phyloP scores from a whole-genome alignment of 2,797 vertebrate species.

The Myotis vivesi region DNA sequence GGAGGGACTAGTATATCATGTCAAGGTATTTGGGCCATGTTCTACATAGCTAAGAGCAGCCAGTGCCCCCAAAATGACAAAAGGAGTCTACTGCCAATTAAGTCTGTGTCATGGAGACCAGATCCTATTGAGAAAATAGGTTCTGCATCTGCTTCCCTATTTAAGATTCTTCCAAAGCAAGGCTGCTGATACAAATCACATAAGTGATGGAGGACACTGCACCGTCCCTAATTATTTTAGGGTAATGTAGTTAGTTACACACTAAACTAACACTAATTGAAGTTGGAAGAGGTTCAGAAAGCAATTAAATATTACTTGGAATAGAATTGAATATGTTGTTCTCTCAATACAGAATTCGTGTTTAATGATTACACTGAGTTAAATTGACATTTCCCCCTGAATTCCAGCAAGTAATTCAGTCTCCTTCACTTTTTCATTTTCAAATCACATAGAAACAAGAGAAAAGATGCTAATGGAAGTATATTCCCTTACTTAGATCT shows the following conservation, averaged over 20 bases:
- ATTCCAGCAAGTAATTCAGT: slow-evolving; percentile 58
- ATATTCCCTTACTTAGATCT: slow-evolving; percentile 33
- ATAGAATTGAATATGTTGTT: slow-evolving; percentile 48
- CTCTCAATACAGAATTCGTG: slow-evolving; percentile 36
- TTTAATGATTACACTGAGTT: slow-evolving; percentile 56
- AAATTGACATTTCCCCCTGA: slow-evolving; percentile 27
- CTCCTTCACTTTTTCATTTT: slow-evolving; percentile 26
- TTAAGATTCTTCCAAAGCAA: slow-evolving; percentile 29
- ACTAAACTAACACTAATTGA: slow-evolving; percentile 73
- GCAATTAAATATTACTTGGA: slow-evolving; percentile 73
- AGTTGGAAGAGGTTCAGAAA: slow-evolving; percentile 73
- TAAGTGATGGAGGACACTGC: slow-evolving; percentile 54
- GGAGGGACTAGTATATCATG: not conserved
- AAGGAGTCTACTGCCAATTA: not conserved
- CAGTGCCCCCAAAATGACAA: not conserved
- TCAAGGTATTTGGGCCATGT: not conserved
- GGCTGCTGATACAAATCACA: slow-evolving; percentile 41
- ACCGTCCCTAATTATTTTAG: slow-evolving; percentile 70
- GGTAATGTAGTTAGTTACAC: slow-evolving; percentile 68
- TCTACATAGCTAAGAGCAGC: not conserved
- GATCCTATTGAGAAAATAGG: not conserved
- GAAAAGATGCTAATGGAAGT: not conserved
- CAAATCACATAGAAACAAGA: slow-evolving; percentile 39
- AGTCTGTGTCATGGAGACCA: not conserved
- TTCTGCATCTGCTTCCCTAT: not conserved